Conservation (phyloP, 2,113 vertebrate genomes). For the Scolopax mira region DNA sequence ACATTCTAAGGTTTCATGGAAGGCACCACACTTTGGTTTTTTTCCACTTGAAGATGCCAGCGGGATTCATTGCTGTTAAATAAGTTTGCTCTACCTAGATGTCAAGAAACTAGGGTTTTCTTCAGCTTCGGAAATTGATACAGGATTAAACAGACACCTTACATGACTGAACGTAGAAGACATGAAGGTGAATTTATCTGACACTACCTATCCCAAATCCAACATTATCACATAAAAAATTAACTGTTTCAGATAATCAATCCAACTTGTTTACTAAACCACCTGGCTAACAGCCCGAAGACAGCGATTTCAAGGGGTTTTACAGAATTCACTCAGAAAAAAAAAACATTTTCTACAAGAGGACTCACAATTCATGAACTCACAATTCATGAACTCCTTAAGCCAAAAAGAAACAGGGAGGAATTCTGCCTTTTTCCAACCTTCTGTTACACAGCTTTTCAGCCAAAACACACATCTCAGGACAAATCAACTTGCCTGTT, state of each 20-base stretch:
- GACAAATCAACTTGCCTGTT: neutral
- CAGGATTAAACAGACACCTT: neutral
- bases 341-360: neutral
- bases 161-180: neutral
- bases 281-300: neutral
- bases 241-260: neutral
- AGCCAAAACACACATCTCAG: neutral
- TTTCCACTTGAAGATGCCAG: neutral
- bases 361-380: neutral
- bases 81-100: neutral
- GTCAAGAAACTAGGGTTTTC: neutral
- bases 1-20: neutral
- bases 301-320: neutral
- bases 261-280: slow-evolving; percentile 6
- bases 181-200: neutral
- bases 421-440: neutral
- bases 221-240: slow-evolving; percentile 8
- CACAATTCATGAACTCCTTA: neutral
- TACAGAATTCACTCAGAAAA: neutral
- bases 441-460: neutral
- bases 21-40: neutral
- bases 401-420: neutral
- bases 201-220: neutral
- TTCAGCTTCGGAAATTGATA: neutral
- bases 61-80: neutral